phyloP scores from a whole-genome alignment of 1,140 invertebrate genomes.

The Euschistus heros region DNA sequence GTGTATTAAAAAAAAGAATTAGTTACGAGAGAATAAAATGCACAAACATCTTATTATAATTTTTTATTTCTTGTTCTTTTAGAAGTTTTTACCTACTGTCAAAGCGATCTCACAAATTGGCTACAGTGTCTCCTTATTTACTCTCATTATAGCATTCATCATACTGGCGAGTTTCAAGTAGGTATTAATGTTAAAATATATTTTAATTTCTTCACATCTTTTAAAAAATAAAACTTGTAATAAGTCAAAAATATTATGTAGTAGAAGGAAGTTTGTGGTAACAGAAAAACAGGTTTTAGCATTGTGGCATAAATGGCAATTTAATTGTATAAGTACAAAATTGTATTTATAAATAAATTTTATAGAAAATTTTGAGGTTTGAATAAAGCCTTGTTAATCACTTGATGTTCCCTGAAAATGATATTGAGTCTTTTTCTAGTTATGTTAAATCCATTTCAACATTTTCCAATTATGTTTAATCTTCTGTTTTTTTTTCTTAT shows the following conservation, averaged over 20 bases:
- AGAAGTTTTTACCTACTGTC: constrained; percentile 49
- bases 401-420: too few relatives aligned
- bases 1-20: neutral
- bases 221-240: neutral
- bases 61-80: constrained; percentile 30
- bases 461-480: too few relatives aligned
- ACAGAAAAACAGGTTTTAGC: neutral
- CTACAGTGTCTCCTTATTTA: constrained; percentile 54
- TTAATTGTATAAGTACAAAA: neutral
- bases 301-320: neutral
- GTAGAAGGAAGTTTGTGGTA: neutral
- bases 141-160: constrained; percentile 50
- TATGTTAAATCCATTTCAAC: too few relatives aligned
- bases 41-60: neutral
- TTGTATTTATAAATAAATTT: neutral
- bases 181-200: constrained; percentile 33
- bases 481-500: too few relatives aligned
- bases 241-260: neutral
- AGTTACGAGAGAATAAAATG: neutral
- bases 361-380: too few relatives aligned
- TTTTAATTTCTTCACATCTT: neutral
- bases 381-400: too few relatives aligned
- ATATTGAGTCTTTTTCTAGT: too few relatives aligned
- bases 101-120: constrained; percentile 55
- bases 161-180: constrained; percentile 60